Conservation (phyloP, 2,888 invertebrate genomes). For the Saturnia japonica region DNA sequence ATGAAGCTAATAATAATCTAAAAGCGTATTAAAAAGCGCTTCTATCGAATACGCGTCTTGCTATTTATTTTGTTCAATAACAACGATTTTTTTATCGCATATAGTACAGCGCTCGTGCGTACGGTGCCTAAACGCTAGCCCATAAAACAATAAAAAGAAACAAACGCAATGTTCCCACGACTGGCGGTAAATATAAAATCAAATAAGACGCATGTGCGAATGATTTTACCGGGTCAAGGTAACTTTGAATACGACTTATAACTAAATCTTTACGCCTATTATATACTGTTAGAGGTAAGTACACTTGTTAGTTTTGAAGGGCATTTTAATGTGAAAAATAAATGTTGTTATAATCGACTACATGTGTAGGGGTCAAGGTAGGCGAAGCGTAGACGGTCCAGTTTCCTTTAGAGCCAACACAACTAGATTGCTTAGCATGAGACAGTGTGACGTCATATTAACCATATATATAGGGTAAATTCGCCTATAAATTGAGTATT, state of each 20-base stretch:
- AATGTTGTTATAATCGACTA: conserved; percentile 3
- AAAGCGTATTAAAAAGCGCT: too few relatives aligned
- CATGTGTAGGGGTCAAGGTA: neutral
- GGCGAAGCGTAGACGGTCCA: neutral
- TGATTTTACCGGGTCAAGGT: conserved; percentile 14
- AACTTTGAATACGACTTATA: neutral
- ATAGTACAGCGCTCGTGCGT: neutral
- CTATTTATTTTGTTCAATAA: too few relatives aligned
- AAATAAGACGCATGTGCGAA: conserved; percentile 16
- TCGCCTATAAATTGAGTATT: too few relatives aligned
- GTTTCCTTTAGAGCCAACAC: neutral
- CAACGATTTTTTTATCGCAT: neutral
- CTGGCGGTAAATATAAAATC: conserved; percentile 8
- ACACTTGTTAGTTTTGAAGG: neutral
- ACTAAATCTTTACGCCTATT: conserved; percentile 3
- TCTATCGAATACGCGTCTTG: too few relatives aligned
- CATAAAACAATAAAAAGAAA: conserved; percentile 9
- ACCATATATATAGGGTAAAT: neutral
- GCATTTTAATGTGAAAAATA: neutral
- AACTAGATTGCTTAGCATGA: neutral
- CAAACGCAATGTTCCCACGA: conserved; percentile 11
- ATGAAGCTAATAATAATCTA: too few relatives aligned
- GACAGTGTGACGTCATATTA: neutral
- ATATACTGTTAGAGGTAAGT: conserved; percentile 7
- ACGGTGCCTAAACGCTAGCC: neutral